Conservation (phyloP, 2,113 vertebrate genomes). For the Meles meles region DNA sequence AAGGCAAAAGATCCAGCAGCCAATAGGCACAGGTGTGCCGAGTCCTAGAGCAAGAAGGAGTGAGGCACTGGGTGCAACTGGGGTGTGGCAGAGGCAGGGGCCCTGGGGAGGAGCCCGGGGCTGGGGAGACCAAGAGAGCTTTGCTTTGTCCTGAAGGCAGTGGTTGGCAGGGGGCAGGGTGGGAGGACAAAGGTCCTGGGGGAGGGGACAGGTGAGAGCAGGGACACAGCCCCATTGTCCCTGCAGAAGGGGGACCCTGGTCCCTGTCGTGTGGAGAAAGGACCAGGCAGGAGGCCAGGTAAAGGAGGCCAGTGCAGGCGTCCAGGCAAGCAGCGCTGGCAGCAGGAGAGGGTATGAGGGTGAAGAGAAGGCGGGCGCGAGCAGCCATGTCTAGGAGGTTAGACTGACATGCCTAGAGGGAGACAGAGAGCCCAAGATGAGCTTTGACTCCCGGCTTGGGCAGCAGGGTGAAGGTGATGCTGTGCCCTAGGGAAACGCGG, state of each 20-base stretch:
- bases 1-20: not conserved
- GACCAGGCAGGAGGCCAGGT: not conserved
- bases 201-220: not conserved
- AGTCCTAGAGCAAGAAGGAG: not conserved
- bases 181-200: too few relatives aligned
- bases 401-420: not conserved
- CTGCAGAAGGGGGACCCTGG: not conserved
- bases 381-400: not conserved
- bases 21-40: rapidly evolving
- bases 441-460: not conserved
- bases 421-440: not conserved
- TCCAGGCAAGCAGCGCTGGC: not conserved
- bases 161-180: not conserved
- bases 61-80: rapidly evolving
- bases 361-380: not conserved
- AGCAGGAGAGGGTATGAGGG: not conserved
- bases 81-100: not conserved
- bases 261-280: not conserved
- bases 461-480: rapidly evolving
- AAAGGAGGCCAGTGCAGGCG: not conserved
- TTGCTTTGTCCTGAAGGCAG: not conserved
- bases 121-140: not conserved
- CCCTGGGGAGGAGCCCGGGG: not conserved
- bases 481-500: too few relatives aligned
- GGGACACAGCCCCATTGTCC: not conserved